Percentiles rank a stretch among this genome's conserved stretches.
phyloP scores from a whole-genome alignment of 2,113 vertebrate species.

The Oenanthe melanoleuca region DNA sequence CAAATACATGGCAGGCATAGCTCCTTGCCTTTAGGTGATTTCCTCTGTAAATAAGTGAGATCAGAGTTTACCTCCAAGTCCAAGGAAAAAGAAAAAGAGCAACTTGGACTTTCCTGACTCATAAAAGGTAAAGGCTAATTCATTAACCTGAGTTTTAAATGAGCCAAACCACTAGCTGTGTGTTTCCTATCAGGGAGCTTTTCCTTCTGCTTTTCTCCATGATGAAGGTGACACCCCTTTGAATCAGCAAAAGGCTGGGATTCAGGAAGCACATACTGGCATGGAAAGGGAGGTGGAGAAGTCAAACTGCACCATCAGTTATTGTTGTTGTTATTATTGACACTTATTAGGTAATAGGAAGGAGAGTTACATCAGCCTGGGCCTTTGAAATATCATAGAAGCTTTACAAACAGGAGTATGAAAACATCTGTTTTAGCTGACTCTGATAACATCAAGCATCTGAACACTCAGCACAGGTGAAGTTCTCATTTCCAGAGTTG shows the following conservation, averaged over 20 bases:
- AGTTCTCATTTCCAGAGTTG: not conserved
- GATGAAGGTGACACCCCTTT: not conserved
- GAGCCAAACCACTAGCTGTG: not conserved
- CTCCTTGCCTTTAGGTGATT: not conserved
- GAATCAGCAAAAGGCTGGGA: not conserved
- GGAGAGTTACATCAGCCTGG: not conserved
- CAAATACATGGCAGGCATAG: not conserved
- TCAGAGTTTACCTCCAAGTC: not conserved
- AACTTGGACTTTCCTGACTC: slow-evolving; percentile 6
- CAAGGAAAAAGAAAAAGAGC: not conserved
- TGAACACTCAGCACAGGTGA: not conserved
- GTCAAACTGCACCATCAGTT: not conserved
- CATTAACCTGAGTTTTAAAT: not conserved
- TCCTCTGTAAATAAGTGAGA: not conserved
- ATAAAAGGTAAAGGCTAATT: not conserved
- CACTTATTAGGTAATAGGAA: not conserved
- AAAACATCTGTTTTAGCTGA: not conserved
- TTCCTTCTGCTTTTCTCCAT: not conserved
- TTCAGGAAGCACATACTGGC: not conserved
- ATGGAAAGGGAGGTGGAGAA: not conserved
- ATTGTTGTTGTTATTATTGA: not conserved
- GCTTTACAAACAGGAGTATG: not conserved
- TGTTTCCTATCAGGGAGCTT: not conserved
- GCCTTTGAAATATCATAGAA: not conserved
- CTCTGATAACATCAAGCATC: not conserved